Evolutionary conservation across 2,113 vertebrate species (phyloP), one percentile per base, ranked within the genome.

Genomic region (Strigops habroptila): DNA sequence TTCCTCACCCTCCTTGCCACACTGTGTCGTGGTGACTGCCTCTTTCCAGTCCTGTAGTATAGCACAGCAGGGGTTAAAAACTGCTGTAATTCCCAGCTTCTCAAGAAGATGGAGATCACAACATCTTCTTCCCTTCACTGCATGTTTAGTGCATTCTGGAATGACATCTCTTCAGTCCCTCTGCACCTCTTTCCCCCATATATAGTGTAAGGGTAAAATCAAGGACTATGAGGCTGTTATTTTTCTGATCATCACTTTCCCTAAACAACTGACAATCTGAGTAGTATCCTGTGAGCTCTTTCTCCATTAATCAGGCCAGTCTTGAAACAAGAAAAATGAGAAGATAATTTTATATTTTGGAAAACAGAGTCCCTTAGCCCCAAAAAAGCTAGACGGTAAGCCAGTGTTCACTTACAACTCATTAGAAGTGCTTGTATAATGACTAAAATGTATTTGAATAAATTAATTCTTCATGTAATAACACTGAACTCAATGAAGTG

Each of bases 391-490:
- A 63, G 23, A 67, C 23, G 28, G 37, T 74, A 87, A 44, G 24
- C 10, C 13, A 41, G 6, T 7, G 43, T 75, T 85, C 68, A 68
- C 23, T 43, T 39, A 51, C 28, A 94, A 62, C 55, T 90, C 64
- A 67, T 78, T 91, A 46, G 37, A 83, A 84, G 39, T 82, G 19
- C 35, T 86, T 78, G 43, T 80, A 16, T 70, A 79, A 83, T 59
- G 43, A 46, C 30, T 52, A 53, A 65, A 44, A 89, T 43, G 25
- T 41, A 78, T 71, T 71, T 17, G 18, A 84, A 94, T 84, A 84
- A 94, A 86, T 78, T 87, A 88, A 79, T 79, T 81, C 33, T 62
- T 95, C 25, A 7, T 79, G 76, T 81, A 86, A 68, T 78, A 88
- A 28, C 33, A 35, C 30, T 75, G 64, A 83, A 60, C 8, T 86